phyloP scores from a whole-genome alignment of 1,140 invertebrate genomes.

The Microplitis mediator region DNA sequence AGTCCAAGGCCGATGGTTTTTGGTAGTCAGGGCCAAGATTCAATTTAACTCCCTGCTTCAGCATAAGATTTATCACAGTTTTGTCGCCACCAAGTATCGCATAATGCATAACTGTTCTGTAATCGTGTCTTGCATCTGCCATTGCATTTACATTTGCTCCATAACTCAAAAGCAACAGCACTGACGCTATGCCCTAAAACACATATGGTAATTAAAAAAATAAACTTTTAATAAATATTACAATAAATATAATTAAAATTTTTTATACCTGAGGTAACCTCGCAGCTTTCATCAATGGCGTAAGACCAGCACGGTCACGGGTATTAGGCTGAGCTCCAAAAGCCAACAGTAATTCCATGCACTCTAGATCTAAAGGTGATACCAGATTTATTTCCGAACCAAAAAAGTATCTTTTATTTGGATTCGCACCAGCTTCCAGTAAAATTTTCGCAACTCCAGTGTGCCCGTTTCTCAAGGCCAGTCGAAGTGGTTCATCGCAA shows the following conservation, averaged over 20 bases:
- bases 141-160: slow-evolving; percentile 84
- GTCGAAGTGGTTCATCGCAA: slow-evolving; percentile 80
- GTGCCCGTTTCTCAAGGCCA: slow-evolving; percentile 86
- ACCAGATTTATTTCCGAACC: slow-evolving; percentile 89
- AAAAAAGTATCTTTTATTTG: slow-evolving; percentile 85
- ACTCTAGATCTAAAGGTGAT: slow-evolving; percentile 76
- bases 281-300: slow-evolving; percentile 87
- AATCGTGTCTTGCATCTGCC: slow-evolving; percentile 80
- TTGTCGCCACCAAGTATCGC: slow-evolving; percentile 82
- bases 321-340: slow-evolving; percentile 87
- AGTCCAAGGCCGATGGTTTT: slow-evolving; percentile 82
- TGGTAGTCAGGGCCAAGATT: slow-evolving; percentile 69
- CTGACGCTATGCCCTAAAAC: slow-evolving; percentile 75
- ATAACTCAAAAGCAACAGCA: slow-evolving; percentile 76
- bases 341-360: slow-evolving; percentile 79
- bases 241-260: slow-evolving; percentile 14
- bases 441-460: slow-evolving; percentile 73
- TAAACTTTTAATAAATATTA: not conserved
- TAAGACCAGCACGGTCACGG: slow-evolving; percentile 81
- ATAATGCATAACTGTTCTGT: slow-evolving; percentile 83
- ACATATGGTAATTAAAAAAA: slow-evolving; percentile 9
- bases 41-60: slow-evolving; percentile 80
- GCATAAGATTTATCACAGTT: slow-evolving; percentile 78
- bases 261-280: slow-evolving; percentile 72
- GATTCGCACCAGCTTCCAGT: slow-evolving; percentile 75